Percentiles rank a stretch among this genome's conserved stretches.
phyloP scores from a whole-genome alignment of 1,140 invertebrate genomes.

The Meloidogyne floridensis region DNA sequence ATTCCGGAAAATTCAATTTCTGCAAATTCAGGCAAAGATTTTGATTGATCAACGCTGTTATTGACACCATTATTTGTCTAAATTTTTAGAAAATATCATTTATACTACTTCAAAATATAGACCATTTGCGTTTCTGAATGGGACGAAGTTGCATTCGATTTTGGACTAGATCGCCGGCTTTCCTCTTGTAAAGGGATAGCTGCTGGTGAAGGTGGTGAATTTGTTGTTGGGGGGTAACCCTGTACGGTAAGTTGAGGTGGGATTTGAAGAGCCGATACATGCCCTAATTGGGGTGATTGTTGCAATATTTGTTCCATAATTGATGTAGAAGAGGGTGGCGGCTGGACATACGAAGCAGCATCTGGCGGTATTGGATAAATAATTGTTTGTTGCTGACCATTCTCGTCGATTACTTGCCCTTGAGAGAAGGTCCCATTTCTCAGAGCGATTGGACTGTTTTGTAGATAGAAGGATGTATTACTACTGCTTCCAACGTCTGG shows the following conservation, averaged over 20 bases:
- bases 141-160: constrained; percentile 20
- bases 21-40: constrained; percentile 16
- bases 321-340: neutral
- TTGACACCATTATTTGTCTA: neutral
- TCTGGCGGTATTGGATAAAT: constrained; percentile 49
- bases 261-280: too few species aligned
- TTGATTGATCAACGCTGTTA: neutral
- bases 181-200: neutral
- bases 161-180: constrained; percentile 22
- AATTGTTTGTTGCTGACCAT: constrained; percentile 42
- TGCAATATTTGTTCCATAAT: constrained; percentile 10
- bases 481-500: neutral
- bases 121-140: constrained; percentile 8
- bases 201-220: constrained; percentile 16
- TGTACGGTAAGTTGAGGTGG: neutral
- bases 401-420: constrained; percentile 42
- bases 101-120: neutral
- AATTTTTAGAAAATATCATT: neutral
- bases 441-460: neutral
- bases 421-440: constrained; percentile 39
- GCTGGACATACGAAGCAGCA: constrained; percentile 9
- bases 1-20: constrained; percentile 46
- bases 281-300: neutral
- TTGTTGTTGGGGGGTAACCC: constrained; percentile 11
- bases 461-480: constrained; percentile 2